Conservation (phyloP, 2,888 invertebrate species). For the Zootermopsis nevadensis region DNA sequence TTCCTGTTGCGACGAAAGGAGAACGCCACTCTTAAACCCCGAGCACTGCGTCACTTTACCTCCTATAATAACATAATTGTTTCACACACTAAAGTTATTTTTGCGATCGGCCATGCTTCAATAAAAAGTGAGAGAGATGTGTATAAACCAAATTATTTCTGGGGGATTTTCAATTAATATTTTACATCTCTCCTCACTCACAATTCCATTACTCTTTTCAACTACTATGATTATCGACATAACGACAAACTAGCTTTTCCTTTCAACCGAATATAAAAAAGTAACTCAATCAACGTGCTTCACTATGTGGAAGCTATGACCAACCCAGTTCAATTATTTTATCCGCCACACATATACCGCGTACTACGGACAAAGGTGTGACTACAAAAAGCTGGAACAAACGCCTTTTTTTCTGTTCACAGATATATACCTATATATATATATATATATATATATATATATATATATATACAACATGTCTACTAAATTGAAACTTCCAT, state of each 20-base stretch:
- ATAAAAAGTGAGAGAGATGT: not conserved
- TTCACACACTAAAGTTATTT: not conserved
- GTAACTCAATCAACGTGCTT: not conserved
- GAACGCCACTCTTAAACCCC: too few relatives aligned
- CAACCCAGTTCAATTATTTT: slow-evolving; percentile 15
- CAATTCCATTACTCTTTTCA: slow-evolving; percentile 26
- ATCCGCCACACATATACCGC: slow-evolving; percentile 10
- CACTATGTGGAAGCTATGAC: slow-evolving; percentile 21
- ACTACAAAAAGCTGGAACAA: slow-evolving; percentile 26
- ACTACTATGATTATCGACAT: slow-evolving; percentile 25
- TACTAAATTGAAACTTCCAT: slow-evolving; percentile 49
- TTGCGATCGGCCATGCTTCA: slow-evolving; percentile 1
- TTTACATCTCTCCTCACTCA: slow-evolving; percentile 25
- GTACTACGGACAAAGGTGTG: slow-evolving; percentile 8
- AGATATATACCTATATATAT: slow-evolving; percentile 1
- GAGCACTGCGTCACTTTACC: not conserved
- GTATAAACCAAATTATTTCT: slow-evolving; percentile 8
- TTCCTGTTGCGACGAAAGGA: too few relatives aligned
- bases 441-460: slow-evolving; percentile 15
- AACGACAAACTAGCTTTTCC: slow-evolving; percentile 25
- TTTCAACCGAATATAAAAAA: slow-evolving; percentile 26
- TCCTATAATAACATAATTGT: not conserved
- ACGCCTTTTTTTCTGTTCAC: slow-evolving; percentile 33
- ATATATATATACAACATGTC: slow-evolving; percentile 26
- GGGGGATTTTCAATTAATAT: slow-evolving; percentile 34